Evolutionary conservation across 2,113 vertebrate species (phyloP).

Genomic region (Phaethornis superciliosus): DNA sequence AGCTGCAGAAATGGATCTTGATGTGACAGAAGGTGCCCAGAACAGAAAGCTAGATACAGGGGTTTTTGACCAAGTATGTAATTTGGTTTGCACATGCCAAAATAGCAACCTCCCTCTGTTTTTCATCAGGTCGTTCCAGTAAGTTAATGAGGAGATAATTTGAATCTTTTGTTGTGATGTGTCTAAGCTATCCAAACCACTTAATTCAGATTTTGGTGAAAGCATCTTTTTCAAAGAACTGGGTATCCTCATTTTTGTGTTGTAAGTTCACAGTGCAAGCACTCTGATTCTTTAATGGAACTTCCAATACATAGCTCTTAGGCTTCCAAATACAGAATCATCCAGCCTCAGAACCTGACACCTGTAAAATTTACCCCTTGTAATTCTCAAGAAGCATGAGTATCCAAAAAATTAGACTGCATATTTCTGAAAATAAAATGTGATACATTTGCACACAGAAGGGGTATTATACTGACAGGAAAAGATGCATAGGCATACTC

Average conservation of each 20-base stretch:
- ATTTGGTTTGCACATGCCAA: not conserved
- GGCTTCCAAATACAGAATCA: not conserved
- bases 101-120: not conserved
- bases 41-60: not conserved
- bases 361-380: not conserved
- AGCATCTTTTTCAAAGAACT: not conserved
- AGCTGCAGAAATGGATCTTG: not conserved
- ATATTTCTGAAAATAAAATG: not conserved
- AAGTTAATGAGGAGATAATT: not conserved
- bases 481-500: not conserved
- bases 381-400: not conserved
- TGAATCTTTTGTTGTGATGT: not conserved
- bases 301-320: not conserved
- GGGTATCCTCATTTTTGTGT: not conserved
- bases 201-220: not conserved
- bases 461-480: not conserved
- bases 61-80: not conserved
- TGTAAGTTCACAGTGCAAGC: not conserved
- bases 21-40: not conserved
- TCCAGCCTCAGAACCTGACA: not conserved
- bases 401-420: not conserved
- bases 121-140: not conserved
- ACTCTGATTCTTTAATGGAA: not conserved
- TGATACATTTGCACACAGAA: not conserved
- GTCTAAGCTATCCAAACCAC: not conserved